These are phyloP conservation scores for Felis catus DNA, from an alignment of 2,113 vertebrate genomes.

Conservation along the genomic window DNA sequence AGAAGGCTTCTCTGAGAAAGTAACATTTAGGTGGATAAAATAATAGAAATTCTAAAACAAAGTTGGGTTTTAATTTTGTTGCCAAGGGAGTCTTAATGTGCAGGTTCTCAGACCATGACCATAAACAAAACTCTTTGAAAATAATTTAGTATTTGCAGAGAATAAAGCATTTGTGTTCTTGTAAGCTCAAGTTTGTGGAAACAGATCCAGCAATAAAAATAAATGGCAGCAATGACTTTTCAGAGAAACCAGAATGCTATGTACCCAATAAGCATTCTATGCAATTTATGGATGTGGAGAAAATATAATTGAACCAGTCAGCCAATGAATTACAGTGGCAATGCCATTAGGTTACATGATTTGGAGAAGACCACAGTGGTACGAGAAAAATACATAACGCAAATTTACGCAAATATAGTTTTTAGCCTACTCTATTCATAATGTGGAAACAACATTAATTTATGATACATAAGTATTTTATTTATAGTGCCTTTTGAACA, in stretches of 20 bases:
- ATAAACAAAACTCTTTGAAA: neutral
- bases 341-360: neutral
- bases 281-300: neutral
- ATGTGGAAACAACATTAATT: neutral
- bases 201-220: conserved; percentile 17
- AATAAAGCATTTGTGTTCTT: neutral
- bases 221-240: neutral
- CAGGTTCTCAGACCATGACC: neutral
- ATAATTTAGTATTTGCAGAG: neutral
- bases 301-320: neutral
- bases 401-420: neutral
- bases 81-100: neutral
- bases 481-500: conserved; percentile 27
- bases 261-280: neutral
- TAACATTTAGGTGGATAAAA: neutral
- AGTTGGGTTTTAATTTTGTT: neutral
- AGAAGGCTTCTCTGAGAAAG: neutral
- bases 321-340: conserved; percentile 7
- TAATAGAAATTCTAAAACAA: neutral
- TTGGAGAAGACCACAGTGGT: neutral
- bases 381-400: neutral
- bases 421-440: conserved; percentile 10
- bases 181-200: conserved; percentile 26
- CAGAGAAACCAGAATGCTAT: neutral
- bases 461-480: conserved; percentile 33